phyloP scores from a whole-genome alignment of 2,113 vertebrate genomes.

The Coregonus clupeaformis region DNA sequence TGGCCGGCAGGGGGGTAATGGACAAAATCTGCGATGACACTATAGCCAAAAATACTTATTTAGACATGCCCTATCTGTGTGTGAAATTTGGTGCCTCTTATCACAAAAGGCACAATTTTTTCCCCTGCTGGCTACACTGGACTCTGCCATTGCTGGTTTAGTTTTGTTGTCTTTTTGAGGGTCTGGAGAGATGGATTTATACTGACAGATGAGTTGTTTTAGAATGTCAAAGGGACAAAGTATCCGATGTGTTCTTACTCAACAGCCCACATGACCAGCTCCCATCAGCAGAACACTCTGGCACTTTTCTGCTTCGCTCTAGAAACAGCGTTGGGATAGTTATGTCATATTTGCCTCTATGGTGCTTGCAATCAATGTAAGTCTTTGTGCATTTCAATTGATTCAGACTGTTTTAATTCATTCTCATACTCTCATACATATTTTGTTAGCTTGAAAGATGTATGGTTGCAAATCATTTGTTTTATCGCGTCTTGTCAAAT shows the following conservation, averaged over 20 bases:
- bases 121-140: too few relatives aligned
- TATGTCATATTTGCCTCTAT: neutral
- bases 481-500: neutral
- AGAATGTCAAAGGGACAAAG: neutral
- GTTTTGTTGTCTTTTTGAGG: neutral
- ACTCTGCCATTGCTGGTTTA: neutral
- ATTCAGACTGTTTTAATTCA: too few relatives aligned
- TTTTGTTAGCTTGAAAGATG: neutral
- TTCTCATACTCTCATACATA: too few relatives aligned
- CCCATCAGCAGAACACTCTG: neutral
- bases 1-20: too few relatives aligned
- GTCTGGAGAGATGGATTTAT: too few relatives aligned
- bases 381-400: neutral
- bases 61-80: too few relatives aligned
- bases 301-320: neutral
- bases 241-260: neutral
- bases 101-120: too few relatives aligned
- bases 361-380: neutral
- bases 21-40: too few relatives aligned
- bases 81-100: too few relatives aligned
- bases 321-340: neutral
- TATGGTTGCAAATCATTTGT: neutral
- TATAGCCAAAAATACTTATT: too few relatives aligned
- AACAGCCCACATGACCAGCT: neutral
- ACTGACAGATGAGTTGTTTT: too few relatives aligned